Conservation (phyloP, 30 jellyfish, hydroid and myxozoan genomes). For the Hydractinia symbiolongicarpus region DNA sequence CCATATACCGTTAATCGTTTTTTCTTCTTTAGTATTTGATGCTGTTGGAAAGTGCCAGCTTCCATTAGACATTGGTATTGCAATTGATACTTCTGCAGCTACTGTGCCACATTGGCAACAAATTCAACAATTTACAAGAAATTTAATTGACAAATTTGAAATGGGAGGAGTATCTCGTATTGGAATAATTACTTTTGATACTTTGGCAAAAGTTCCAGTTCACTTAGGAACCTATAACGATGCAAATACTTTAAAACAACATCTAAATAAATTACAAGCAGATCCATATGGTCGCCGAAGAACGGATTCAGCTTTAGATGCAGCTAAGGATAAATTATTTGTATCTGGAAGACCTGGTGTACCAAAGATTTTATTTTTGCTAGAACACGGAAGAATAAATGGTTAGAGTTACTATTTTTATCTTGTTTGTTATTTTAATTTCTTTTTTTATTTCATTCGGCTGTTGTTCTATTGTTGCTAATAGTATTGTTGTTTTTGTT, state of each 20-base stretch:
- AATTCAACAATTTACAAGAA: conserved; percentile 47
- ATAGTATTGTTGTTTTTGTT: not conserved
- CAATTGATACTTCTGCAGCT: conserved; percentile 84
- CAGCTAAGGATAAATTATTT: conserved; percentile 65
- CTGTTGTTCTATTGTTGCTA: not conserved
- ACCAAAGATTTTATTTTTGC: conserved; percentile 52
- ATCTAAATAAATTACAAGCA: conserved; percentile 44
- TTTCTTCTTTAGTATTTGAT: not conserved
- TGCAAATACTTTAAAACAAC: conserved; percentile 57
- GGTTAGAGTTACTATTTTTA: conserved; percentile 35
- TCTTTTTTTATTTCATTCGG: not conserved
- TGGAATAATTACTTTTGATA: conserved; percentile 81
- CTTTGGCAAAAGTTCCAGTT: conserved; percentile 75
- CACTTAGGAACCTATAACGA: conserved; percentile 67
- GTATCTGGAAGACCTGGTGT: conserved; percentile 79
- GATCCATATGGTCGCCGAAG: conserved; percentile 86
- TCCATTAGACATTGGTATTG: conserved; percentile 81
- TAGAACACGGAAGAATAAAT: conserved; percentile 65
- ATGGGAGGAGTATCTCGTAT: conserved; percentile 79
- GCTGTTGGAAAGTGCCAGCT: conserved; percentile 3
- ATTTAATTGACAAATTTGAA: conserved; percentile 57
- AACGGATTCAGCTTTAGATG: conserved; percentile 75
- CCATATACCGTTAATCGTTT: not conserved
- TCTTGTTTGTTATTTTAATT: not conserved
- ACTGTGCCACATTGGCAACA: conserved; percentile 80